Conservation (phyloP, 2,888 invertebrate species). For the Polydrusus pterygomalis region DNA sequence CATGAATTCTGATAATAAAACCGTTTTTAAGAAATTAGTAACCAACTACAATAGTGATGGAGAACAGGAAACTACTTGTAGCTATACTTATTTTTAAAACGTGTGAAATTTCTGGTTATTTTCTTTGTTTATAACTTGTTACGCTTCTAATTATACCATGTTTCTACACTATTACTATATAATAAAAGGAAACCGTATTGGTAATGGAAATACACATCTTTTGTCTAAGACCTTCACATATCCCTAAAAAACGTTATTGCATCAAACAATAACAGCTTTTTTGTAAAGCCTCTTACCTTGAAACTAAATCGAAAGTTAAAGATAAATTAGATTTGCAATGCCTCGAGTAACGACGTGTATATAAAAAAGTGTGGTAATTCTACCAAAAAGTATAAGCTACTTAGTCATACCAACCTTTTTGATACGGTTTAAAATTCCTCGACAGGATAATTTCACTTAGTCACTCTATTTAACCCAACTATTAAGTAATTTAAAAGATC, state of each 20-base stretch:
- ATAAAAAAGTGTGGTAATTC: slow-evolving; percentile 18
- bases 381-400: background rate
- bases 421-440: slow-evolving; percentile 16
- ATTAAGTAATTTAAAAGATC: background rate
- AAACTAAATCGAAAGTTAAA: slow-evolving; percentile 34
- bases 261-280: slow-evolving; percentile 18
- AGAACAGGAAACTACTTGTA: too few species aligned
- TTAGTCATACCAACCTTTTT: slow-evolving; percentile 30
- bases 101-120: background rate
- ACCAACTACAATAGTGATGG: too few species aligned
- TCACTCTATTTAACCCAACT: slow-evolving; percentile 9
- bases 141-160: background rate
- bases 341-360: slow-evolving; percentile 33
- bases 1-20: too few species aligned
- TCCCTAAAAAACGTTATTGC: slow-evolving; percentile 14
- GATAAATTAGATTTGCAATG: slow-evolving; percentile 34
- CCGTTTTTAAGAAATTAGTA: too few species aligned
- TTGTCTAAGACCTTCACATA: slow-evolving; percentile 28
- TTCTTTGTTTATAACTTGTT: background rate
- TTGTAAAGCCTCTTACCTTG: slow-evolving; percentile 28
- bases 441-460: slow-evolving; percentile 16
- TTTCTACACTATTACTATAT: background rate
- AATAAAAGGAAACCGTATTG: slow-evolving; percentile 21
- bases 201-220: background rate
- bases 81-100: too few species aligned